Base-by-base conservation (phyloP, 2,888 invertebrate species). In the Pilophorus perplexus region DNA sequence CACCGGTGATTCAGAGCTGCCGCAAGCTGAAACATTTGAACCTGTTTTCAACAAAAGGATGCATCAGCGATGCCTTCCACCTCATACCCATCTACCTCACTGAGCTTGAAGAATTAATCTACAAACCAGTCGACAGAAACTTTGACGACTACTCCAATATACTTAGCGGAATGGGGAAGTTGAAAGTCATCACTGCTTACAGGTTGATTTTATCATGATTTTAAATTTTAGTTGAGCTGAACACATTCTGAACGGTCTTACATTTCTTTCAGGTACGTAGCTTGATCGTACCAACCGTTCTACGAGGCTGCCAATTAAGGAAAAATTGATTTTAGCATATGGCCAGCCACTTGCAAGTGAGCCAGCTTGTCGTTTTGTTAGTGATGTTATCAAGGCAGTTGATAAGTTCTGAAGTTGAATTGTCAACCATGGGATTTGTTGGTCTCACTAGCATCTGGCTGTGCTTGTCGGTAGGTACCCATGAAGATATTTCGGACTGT, bases 41-140 rank as follows among this genome's bases (percentile, higher is more conserved):
- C 44, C 54, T 69, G 16, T 69, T 69, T 25, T 69, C 69, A 14
- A 69, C 69, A 12, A 67, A 48, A 46, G 38, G 46, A 2, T 27
- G 54, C 67, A 33, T 69, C 25, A 27, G 52, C 16, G 67, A 69
- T 22, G 44, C 69, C 28, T 69, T 69, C 67, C 48, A 38, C 33
- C 64, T 67, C 16, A 46, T 69, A 8, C 69, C 69, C 14, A 23
- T 18, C 16, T 50, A 57, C 42, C 64, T 69, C 8, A 67, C 67
- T 2, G 27, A 37, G 16, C 57, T 69, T 18, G 28, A 64, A 27
- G 48, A 46, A 12, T 64, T 69, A 3, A 67, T 69, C 48, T 69
- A 42, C 64, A 54, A 54, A 20, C 40, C 67, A 3, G 67, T 64
- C 22, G 69, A 69, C 25, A 42, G 42, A 14, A 37, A 40, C n/a